Conservation (phyloP, 92 coral and sea anemone species). For the Actinernus sp. region DNA sequence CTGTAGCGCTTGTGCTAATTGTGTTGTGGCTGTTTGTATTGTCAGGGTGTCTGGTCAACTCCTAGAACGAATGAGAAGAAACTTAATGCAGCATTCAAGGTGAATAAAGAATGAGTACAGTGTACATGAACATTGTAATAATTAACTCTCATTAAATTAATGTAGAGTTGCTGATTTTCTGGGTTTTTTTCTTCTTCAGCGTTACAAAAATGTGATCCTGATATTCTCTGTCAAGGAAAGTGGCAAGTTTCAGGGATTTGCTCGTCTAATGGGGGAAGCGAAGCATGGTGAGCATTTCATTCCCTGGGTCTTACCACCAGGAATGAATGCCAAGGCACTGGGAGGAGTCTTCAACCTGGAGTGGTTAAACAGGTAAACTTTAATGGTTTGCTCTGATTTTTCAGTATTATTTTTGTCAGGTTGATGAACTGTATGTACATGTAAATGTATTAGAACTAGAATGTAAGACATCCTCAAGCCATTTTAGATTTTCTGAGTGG, state of each 20-base stretch:
- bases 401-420: too few relatives aligned
- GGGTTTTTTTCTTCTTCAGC: slow-evolving; percentile 53
- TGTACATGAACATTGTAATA: neutral
- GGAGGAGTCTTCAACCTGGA: slow-evolving; percentile 97
- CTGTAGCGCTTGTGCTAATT: neutral
- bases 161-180: too few relatives aligned
- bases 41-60: slow-evolving; percentile 98
- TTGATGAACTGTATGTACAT: too few relatives aligned
- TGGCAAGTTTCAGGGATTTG: slow-evolving; percentile 99
- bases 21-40: neutral
- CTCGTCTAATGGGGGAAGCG: slow-evolving; percentile 91
- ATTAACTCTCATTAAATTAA: neutral
- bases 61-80: slow-evolving; percentile 97
- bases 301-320: slow-evolving; percentile 98
- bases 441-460: too few relatives aligned
- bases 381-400: too few relatives aligned
- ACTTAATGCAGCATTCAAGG: slow-evolving; percentile 83
- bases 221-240: slow-evolving; percentile 98
- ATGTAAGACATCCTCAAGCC: too few relatives aligned
- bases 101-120: slow-evolving; percentile 7
- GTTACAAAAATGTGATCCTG: slow-evolving; percentile 92
- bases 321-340: slow-evolving; percentile 96
- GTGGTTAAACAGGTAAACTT: slow-evolving; percentile 96
- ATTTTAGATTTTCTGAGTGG: too few relatives aligned
- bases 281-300: slow-evolving; percentile 84